phyloP scores from a whole-genome alignment of 2,113 vertebrate genomes.

The Cavia porcellus region DNA sequence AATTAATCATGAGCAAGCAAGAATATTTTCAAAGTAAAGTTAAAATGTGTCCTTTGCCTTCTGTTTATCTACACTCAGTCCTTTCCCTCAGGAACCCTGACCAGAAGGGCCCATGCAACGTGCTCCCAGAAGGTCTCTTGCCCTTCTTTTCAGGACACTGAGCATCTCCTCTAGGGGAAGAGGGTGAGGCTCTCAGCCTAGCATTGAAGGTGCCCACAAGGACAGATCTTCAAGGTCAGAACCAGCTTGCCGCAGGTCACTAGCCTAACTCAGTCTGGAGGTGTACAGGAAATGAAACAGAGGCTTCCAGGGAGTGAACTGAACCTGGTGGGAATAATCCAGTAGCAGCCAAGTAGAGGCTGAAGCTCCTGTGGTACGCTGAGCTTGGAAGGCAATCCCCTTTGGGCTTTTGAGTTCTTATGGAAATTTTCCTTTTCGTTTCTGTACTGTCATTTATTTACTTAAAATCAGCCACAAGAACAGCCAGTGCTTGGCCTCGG shows the following conservation, averaged over 20 bases:
- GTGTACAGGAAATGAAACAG: constrained; percentile 24
- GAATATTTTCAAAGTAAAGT: constrained; percentile 39
- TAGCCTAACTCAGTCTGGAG: background rate
- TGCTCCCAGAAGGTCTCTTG: background rate
- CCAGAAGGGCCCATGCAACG: background rate
- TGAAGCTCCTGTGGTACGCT: background rate
- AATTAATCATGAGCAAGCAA: background rate
- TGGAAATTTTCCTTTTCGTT: background rate
- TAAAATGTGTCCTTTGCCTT: background rate
- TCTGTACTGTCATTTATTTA: background rate
- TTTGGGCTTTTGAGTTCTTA: background rate
- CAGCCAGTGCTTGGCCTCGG: background rate
- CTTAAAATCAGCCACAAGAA: background rate
- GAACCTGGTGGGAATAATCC: background rate
- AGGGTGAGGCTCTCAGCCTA: background rate
- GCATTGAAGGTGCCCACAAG: background rate
- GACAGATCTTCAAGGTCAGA: background rate
- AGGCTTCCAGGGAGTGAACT: background rate
- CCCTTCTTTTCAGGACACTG: too few species aligned
- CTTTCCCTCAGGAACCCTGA: background rate
- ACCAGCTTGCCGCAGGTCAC: background rate
- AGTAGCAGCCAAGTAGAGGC: background rate
- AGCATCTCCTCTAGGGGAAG: background rate
- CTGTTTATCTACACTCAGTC: background rate
- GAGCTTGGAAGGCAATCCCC: accelerated